These are phyloP conservation scores for Peromyscus maniculatus DNA, from an alignment of 2,113 vertebrate genomes.

Conservation along the genomic window DNA sequence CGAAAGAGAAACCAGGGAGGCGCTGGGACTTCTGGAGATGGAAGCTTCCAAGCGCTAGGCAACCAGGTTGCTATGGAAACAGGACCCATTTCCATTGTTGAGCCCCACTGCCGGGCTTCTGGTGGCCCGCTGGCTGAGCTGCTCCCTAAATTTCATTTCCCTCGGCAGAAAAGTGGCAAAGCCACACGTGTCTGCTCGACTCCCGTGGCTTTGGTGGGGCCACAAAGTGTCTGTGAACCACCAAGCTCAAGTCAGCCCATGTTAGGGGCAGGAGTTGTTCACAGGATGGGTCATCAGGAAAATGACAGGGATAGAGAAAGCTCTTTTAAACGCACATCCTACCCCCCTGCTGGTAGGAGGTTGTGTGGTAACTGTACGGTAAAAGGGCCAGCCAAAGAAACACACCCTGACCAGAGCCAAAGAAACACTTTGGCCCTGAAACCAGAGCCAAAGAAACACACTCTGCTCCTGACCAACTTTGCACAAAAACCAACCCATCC, in stretches of 20 bases:
- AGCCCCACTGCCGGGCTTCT: not conserved
- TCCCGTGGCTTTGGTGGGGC: not conserved
- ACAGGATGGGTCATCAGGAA: slow-evolving; percentile 9
- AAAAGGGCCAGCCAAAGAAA: too few species aligned
- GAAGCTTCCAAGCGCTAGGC: slow-evolving; percentile 49
- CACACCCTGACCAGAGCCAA: too few species aligned
- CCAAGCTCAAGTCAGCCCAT: not conserved
- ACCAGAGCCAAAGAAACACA: too few species aligned
- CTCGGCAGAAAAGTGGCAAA: not conserved
- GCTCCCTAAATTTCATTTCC: not conserved
- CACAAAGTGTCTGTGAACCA: not conserved
- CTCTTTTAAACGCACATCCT: not conserved
- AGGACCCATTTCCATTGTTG: slow-evolving; percentile 63
- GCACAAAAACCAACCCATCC: too few species aligned
- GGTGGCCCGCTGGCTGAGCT: not conserved
- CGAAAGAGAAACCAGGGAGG: not conserved
- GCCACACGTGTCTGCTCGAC: not conserved
- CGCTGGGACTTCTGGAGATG: not conserved
- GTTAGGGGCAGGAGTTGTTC: not conserved
- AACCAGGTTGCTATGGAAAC: slow-evolving; percentile 65
- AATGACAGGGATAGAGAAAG: not conserved
- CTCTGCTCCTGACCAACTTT: too few species aligned
- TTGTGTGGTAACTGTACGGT: not conserved
- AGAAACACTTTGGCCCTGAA: too few species aligned
- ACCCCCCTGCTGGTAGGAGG: not conserved